A percentile compares a stretch with the other conserved stretches of the same genome.
Evolutionary conservation across 2,888 invertebrate species (phyloP).

Genomic region (Suillia variegata): DNA sequence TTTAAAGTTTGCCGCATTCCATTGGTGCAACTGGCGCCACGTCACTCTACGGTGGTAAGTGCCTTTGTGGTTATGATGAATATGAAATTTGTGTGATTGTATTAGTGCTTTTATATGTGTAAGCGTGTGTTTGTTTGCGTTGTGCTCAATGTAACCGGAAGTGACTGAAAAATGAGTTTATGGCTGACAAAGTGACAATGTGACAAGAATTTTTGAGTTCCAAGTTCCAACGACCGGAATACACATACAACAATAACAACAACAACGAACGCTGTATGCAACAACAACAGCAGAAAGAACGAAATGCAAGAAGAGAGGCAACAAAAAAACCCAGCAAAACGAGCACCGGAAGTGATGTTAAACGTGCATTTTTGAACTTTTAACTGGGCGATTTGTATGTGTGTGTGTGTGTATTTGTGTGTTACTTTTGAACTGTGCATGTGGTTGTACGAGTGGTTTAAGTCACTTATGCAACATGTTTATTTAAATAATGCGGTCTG

Average conservation of each 20-base stretch:
- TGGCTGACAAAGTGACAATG: slow-evolving; percentile 18
- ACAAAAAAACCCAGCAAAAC: slow-evolving; percentile 3
- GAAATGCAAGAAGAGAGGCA: not conserved
- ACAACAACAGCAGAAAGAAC: too few relatives aligned
- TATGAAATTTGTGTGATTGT: slow-evolving; percentile 52
- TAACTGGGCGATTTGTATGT: not conserved
- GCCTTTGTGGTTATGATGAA: slow-evolving; percentile 50
- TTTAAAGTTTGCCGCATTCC: too few relatives aligned
- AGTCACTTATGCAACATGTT: slow-evolving; percentile 48
- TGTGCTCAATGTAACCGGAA: slow-evolving; percentile 28
- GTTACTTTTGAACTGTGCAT: not conserved
- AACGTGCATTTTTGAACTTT: slow-evolving; percentile 1
- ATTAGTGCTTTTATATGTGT: slow-evolving; percentile 35
- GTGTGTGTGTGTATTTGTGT: not conserved
- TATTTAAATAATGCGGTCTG: slow-evolving; percentile 50
- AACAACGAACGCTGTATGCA: too few relatives aligned
- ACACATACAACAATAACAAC: too few relatives aligned
- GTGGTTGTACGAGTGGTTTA: slow-evolving; percentile 39
- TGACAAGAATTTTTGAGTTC: slow-evolving; percentile 18
- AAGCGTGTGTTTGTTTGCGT: slow-evolving; percentile 2
- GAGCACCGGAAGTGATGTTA: slow-evolving; percentile 14
- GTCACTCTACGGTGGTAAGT: too few relatives aligned
- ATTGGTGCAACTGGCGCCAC: too few relatives aligned
- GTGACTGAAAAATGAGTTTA: slow-evolving; percentile 23
- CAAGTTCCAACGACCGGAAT: too few relatives aligned